A percentile compares a stretch with the other conserved stretches of the same genome.
Evolutionary conservation across 2,113 vertebrate genomes (phyloP).

Genomic region (Cricetomys ansorgei): DNA sequence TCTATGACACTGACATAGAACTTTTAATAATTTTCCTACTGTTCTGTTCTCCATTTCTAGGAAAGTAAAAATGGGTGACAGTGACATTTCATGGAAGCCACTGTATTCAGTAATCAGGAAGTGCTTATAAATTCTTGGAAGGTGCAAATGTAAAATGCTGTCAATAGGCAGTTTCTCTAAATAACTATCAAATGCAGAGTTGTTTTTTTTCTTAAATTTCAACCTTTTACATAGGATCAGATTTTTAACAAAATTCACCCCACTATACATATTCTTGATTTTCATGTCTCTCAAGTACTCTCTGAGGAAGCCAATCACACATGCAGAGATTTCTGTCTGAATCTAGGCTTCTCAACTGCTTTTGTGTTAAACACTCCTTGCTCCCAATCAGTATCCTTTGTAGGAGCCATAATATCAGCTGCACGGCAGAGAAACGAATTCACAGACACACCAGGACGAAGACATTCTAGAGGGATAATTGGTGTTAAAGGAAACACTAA

Average conservation of each 20-base stretch:
- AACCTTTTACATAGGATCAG: neutral
- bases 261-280: neutral
- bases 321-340: slow-evolving; percentile 10
- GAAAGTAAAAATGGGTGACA: neutral
- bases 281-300: neutral
- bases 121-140: neutral
- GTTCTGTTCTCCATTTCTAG: neutral
- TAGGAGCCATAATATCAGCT: neutral
- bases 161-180: neutral
- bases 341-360: neutral
- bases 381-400: slow-evolving; percentile 34
- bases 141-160: neutral
- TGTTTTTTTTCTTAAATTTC: neutral
- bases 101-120: neutral
- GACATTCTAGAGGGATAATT: neutral
- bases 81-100: neutral
- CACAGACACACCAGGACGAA: neutral
- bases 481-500: neutral
- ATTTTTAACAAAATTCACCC: neutral
- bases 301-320: neutral
- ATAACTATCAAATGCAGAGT: neutral
- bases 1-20: neutral
- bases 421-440: slow-evolving; percentile 8
- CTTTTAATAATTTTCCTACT: neutral
- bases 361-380: slow-evolving; percentile 43